Evolutionary conservation across 2,888 invertebrate species (phyloP), one percentile per base, ranked within the genome.

Genomic region (Cyclophora punctaria): DNA sequence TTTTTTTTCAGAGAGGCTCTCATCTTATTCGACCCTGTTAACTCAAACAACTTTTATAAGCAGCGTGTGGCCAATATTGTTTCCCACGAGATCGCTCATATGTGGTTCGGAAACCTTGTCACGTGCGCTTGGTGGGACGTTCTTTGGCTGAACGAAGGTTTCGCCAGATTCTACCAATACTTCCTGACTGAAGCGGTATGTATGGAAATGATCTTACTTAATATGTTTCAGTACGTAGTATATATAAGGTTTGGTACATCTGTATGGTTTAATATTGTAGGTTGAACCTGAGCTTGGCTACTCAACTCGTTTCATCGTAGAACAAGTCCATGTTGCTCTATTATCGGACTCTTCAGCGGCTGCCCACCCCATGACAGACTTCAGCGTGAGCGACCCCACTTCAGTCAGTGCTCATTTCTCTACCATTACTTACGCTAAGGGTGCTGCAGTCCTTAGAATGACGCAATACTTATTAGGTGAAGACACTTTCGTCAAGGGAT

Each of bases 81-180:
- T 3, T 90, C 93, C 0, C 96, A 96, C 67, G 96, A 96, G 75
- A 75, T 95, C 48, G 91, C 94, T 1, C 96, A 96, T 72, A 93
- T 93, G 89, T 95, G 95, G 95, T 94, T 95, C 62, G 95, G 95
- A 4, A 93, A 95, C 69, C 81, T 93, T 20, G 92, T 95, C 20
- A 94, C 94, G 0, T 91, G 92, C 50, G 90, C 91, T 41, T 94
- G 94, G 94, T 95, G 94, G 94, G 90, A 91, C 52, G 91, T 91
- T 62, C 83, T 93, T 2, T 94, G 94, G 93, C 79, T 94, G 0
- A 92, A 91, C 65, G 92, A 92, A 71, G 92, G 89, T 4, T 94
- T 94, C 55, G 94, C 93, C 0, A 86, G 90, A 61, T 94, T 90
- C 71, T 93, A 94, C 65, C 92, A 95, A 70, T 95, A 93, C 71